Percentiles rank a stretch among this genome's conserved stretches.
Evolutionary conservation across 2,113 vertebrate genomes (phyloP).

Genomic region (Cariama cristata): DNA sequence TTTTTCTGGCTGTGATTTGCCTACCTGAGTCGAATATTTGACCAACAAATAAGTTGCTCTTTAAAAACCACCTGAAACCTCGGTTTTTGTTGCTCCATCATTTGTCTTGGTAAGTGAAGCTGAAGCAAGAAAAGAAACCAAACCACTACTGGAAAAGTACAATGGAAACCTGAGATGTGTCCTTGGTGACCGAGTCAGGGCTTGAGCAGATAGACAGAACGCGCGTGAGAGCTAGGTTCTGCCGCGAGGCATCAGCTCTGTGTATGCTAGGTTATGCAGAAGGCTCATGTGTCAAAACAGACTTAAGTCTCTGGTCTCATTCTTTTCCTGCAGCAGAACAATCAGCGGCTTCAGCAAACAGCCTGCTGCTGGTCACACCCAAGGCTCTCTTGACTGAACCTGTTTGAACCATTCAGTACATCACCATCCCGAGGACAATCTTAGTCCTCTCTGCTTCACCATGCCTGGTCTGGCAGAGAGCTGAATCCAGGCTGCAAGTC

Average conservation of each 20-base stretch:
- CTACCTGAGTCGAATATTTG: constrained; percentile 23
- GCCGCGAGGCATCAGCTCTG: not conserved
- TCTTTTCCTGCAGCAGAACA: not conserved
- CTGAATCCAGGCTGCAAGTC: not conserved
- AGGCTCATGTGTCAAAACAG: not conserved
- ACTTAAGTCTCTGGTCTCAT: not conserved
- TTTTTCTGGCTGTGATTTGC: constrained; percentile 48
- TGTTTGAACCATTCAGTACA: not conserved
- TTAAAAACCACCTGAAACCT: not conserved
- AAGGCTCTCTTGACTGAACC: not conserved
- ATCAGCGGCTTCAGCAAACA: not conserved
- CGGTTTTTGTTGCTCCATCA: not conserved
- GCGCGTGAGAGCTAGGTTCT: not conserved
- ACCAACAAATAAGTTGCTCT: not conserved
- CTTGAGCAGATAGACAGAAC: not conserved
- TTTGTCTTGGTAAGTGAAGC: not conserved
- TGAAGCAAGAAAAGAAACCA: not conserved
- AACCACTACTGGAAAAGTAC: not conserved
- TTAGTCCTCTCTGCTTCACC: not conserved
- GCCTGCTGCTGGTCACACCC: not conserved
- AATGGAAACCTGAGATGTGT: not conserved
- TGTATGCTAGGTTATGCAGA: not conserved
- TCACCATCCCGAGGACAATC: not conserved
- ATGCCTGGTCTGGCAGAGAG: not conserved
- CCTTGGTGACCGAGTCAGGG: not conserved